Base-by-base conservation (phyloP, 2,888 invertebrate species). In the Chorisops tibialis region DNA sequence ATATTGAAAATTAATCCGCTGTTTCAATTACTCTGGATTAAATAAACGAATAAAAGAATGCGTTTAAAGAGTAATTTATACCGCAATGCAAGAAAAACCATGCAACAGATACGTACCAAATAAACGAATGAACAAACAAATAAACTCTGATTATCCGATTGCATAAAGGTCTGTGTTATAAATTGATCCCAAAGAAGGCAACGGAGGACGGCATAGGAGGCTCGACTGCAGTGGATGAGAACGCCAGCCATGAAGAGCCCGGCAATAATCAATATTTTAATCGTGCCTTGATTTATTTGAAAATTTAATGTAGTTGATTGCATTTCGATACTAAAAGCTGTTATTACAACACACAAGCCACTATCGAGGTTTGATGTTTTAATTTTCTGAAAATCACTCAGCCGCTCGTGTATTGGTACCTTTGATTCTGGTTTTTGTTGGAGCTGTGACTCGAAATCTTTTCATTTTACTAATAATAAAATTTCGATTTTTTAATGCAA, bases 311-410 rank as follows among this genome's bases (percentile, higher is more conserved):
- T 59, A 63, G 58, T 58, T 65, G 65, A 65, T 65, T 65, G 65
- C 62, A 65, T 65, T 65, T 63, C 65, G 65, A 65, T 65, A 65
- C 63, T 65, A 65, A 65, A 65, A 56, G 62, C 63, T 60, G 65
- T 64, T 64, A 64, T 64, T 64, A 64, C 62, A 59, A 61, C 51
- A 64, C 64, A 64, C 64, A 61, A 59, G 50, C 61, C 47, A 58
- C 52, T 37, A 35, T 47, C 47, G 39, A 16, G 48, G 38, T 48
- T 64, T 61, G 64, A 63, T 63, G 56, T 63, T 63, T 63, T 61
- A 63, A 63, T 63, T 63, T 63, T 56, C 56, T 45, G 24, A 43
- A 56, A 56, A 56, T 56, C 16, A 18, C 56, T 43, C 30, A 45
- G 9, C 24, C 18, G 12, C 11, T 14, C 16, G 4, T 18, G n/a